Conservation (phyloP, 2,113 vertebrate genomes). For the Sclerurus mexicanus region DNA sequence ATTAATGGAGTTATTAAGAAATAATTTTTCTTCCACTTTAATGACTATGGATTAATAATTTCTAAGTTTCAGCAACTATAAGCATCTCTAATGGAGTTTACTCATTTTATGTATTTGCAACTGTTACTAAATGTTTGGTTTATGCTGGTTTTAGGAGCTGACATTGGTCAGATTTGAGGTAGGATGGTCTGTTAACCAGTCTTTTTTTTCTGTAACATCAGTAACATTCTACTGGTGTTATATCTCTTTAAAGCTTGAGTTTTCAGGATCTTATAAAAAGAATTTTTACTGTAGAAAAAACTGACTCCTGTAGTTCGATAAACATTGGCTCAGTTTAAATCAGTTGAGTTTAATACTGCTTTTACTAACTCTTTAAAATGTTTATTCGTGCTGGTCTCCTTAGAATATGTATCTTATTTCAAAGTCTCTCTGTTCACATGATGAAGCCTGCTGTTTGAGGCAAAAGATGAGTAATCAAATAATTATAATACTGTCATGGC, state of each 20-base stretch:
- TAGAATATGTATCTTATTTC: neutral
- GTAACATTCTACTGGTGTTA: neutral
- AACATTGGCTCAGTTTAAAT: neutral
- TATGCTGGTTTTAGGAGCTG: neutral
- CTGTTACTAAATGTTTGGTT: neutral
- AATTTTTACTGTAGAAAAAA: neutral
- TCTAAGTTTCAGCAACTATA: neutral
- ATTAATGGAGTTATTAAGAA: neutral
- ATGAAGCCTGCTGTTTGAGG: neutral
- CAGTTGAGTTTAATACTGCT: neutral
- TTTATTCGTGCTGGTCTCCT: slow-evolving; percentile 6
- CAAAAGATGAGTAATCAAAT: neutral
- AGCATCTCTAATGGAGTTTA: neutral
- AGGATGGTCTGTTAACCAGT: accelerated
- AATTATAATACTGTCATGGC: neutral
- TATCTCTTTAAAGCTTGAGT: neutral
- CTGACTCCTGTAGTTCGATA: neutral
- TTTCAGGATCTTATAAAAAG: neutral
- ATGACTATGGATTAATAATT: neutral
- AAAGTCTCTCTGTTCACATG: neutral
- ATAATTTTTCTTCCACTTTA: neutral
- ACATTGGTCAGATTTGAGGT: neutral
- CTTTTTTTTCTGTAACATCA: neutral
- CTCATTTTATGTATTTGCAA: neutral
- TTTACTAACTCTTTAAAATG: neutral